Conservation (phyloP, 2,797 vertebrate species). For the Nyctibius grandis region DNA sequence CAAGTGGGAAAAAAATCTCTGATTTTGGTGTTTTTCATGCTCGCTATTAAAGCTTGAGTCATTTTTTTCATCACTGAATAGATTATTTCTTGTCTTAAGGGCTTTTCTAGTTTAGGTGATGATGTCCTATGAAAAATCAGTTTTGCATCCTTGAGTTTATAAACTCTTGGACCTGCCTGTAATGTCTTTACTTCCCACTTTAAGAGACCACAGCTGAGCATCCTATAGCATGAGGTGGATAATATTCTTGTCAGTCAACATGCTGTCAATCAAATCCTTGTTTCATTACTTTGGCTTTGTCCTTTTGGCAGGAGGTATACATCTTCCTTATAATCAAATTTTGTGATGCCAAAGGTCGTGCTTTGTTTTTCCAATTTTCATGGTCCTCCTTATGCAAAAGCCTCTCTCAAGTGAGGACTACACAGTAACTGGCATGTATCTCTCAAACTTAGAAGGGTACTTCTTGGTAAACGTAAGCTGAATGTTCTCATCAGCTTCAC, state of each 20-base stretch:
- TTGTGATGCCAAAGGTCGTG: not conserved
- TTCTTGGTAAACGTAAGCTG: not conserved
- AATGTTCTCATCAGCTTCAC: not conserved
- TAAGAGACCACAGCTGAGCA: not conserved
- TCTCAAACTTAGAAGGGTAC: not conserved
- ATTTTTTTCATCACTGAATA: not conserved
- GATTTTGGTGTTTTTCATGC: not conserved
- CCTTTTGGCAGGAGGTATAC: not conserved
- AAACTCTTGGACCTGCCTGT: not conserved
- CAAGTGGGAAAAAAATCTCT: not conserved
- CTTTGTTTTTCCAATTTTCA: not conserved
- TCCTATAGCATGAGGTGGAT: not conserved
- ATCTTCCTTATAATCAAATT: constrained; percentile 32
- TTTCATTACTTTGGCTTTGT: constrained; percentile 37
- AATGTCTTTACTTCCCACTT: not conserved
- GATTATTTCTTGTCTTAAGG: not conserved
- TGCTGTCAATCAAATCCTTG: constrained; percentile 38
- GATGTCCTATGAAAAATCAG: not conserved
- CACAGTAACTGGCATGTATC: not conserved
- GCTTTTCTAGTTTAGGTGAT: not conserved
- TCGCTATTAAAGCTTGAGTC: not conserved
- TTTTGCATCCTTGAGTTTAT: not conserved
- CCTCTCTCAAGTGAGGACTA: not conserved
- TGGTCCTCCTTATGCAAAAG: not conserved
- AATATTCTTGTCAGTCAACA: constrained; percentile 16